Evolutionary conservation across 2,888 invertebrate species (phyloP), one percentile per base, ranked within the genome.

Genomic region (Gerosis bhagava): DNA sequence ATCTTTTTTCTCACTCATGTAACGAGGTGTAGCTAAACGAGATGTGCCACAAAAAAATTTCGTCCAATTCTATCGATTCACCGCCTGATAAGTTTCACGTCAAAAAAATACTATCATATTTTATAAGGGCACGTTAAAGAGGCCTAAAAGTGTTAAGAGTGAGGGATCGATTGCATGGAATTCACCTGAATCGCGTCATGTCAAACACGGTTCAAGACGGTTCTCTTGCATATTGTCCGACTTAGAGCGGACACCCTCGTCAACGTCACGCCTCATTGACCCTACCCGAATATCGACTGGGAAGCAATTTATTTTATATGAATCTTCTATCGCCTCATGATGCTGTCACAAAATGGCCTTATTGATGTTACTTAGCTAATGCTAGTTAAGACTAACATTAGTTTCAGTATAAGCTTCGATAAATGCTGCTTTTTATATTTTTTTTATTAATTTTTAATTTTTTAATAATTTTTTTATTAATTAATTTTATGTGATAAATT

Each of bases 261-360:
- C 86, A 87, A 83, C 61, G 86, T 83, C 83, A 76, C 70, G 80
- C 70, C 81, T 83, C 83, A 87, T 87, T 87, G 86, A 86, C 82
- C 76, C 74, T 61, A 59, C 65, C 68, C 67, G 60, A 76, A 76
- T 80, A 83, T 84, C 82, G 79, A 80, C 78, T 81, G 73, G 65
- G 73, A 77, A 73, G 70, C 80, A 79, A 87, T 86, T 84, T 84
- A 83, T 82, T 83, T 81, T 81, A 80, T 84, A 84, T 81, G 83
- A 83, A 83, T 82, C 79, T 77, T 76, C 72, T 67, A 73, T 60
- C 65, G 70, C 70, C 70, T 71, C 73, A 62, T 77, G 73, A 62
- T 77, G 73, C 75, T 78, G 79, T 82, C 81, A 77, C 71, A 69
- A 73, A 70, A 66, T 70, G 71, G 70, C 65, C 67, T 53, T 71